Percentiles rank a stretch among this genome's conserved stretches.
Evolutionary conservation across 2,113 vertebrate species (phyloP).

Genomic region (Cricetomys ansorgei): DNA sequence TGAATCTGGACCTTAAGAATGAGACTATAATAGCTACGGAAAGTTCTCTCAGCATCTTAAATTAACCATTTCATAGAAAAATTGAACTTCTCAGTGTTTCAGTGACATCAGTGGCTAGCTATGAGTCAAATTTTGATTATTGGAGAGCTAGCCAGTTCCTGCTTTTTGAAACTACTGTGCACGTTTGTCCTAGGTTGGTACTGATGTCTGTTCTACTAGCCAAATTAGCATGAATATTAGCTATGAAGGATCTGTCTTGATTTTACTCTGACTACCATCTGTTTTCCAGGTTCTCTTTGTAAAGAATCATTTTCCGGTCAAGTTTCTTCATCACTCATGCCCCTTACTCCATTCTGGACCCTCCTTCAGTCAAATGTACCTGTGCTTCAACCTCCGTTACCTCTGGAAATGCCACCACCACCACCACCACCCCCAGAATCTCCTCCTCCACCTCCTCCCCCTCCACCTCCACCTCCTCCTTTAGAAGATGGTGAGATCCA

Average conservation of each 20-base stretch:
- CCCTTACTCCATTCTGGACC: conserved; percentile 90
- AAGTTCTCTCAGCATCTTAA: neutral
- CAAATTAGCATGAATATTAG: neutral
- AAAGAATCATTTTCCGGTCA: conserved; percentile 87
- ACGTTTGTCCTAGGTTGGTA: neutral
- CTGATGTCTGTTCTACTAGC: neutral
- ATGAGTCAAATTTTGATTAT: neutral
- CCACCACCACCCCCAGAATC: conserved; percentile 88
- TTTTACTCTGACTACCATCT: conserved; percentile 66
- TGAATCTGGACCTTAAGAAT: conserved; percentile 27
- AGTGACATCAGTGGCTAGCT: neutral
- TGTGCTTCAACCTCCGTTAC: conserved; percentile 92
- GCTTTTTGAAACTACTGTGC: neutral
- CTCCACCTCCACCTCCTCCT: conserved; percentile 90
- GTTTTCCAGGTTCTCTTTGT: conserved; percentile 86
- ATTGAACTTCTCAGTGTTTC: conserved; percentile 11
- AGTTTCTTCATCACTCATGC: conserved; percentile 86
- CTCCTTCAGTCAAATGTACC: conserved; percentile 89
- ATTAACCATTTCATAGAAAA: neutral
- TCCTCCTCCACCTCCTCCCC: conserved; percentile 89
- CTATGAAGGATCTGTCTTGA: neutral
- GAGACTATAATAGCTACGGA: neutral
- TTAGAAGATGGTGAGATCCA: conserved; percentile 95
- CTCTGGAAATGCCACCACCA: conserved; percentile 92
- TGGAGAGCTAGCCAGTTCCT: neutral